Evolutionary conservation across 2,888 invertebrate species (phyloP).

Genomic region (Lymantria monacha): DNA sequence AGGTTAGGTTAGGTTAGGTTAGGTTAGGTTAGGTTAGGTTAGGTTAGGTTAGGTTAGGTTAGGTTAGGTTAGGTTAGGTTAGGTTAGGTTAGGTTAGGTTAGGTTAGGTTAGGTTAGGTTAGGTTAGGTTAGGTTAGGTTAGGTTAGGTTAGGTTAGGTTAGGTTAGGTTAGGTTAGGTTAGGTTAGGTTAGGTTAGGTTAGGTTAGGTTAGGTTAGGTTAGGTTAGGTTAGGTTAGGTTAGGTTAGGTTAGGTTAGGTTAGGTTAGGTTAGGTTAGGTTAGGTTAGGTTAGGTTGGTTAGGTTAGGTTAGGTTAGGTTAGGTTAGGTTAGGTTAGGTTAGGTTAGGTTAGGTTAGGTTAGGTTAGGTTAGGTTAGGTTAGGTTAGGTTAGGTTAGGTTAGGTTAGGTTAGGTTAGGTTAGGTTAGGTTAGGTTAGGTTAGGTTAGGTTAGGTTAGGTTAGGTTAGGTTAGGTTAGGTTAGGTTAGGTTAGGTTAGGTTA

Average conservation of each 20-base stretch:
- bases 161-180: conserved; percentile 8
- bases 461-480: too few species aligned
- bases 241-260: conserved; percentile 3
- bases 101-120: conserved; percentile 4
- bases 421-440: conserved; percentile 16
- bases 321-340: conserved; percentile 8
- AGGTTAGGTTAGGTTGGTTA: conserved; percentile 8
- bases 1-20: conserved; percentile 9
- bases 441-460: conserved; percentile 19
- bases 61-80: conserved; percentile 11
- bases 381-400: conserved; percentile 8
- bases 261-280: conserved; percentile 3
- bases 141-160: conserved; percentile 8
- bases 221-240: conserved; percentile 3
- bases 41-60: conserved; percentile 12
- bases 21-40: conserved; percentile 4
- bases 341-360: conserved; percentile 4
- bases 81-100: conserved; percentile 6
- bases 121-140: conserved; percentile 8
- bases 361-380: conserved; percentile 8
- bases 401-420: conserved; percentile 7
- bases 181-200: conserved; percentile 8
- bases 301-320: conserved; percentile 8
- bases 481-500: too few species aligned
- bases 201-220: conserved; percentile 7